These are phyloP conservation scores for Apotomis betuletana DNA, from an alignment of 2,888 invertebrate genomes.

Conservation along the genomic window DNA sequence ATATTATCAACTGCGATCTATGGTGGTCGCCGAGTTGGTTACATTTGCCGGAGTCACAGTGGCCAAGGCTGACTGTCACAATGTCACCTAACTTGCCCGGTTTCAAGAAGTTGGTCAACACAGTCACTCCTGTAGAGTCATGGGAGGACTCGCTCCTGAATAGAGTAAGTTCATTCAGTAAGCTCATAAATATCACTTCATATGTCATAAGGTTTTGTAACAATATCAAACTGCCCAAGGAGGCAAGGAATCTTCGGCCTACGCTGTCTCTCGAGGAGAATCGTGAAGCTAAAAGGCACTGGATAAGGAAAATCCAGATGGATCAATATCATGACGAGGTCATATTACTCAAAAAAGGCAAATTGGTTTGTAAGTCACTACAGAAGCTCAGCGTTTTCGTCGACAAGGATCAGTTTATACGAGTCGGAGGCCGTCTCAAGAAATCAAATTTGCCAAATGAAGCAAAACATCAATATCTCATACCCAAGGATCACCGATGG, in stretches of 20 bases:
- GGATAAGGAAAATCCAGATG: no score
- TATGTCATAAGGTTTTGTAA: background rate
- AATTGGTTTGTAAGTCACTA: no score
- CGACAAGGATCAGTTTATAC: background rate
- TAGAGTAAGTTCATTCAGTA: background rate
- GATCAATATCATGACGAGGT: no score
- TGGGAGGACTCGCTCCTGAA: background rate
- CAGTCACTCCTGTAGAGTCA: no score
- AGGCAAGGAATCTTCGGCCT: no score
- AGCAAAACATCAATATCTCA: background rate
- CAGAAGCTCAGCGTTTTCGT: background rate
- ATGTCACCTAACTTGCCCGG: background rate
- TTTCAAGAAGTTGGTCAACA: background rate
- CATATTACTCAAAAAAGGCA: no score
- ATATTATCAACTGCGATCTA: background rate
- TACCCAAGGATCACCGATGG: background rate
- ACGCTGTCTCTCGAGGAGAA: no score
- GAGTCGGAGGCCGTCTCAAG: background rate
- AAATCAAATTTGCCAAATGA: background rate
- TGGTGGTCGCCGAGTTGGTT: constrained; percentile 17
- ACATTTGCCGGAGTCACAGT: background rate
- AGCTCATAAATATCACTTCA: background rate
- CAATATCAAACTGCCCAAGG: no score
- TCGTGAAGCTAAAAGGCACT: no score
- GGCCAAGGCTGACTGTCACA: background rate